Percentiles rank a stretch among this genome's conserved stretches.
phyloP scores from a whole-genome alignment of 53 echinoderm and acorn worm species.

The Temnopleurus reevesii region DNA sequence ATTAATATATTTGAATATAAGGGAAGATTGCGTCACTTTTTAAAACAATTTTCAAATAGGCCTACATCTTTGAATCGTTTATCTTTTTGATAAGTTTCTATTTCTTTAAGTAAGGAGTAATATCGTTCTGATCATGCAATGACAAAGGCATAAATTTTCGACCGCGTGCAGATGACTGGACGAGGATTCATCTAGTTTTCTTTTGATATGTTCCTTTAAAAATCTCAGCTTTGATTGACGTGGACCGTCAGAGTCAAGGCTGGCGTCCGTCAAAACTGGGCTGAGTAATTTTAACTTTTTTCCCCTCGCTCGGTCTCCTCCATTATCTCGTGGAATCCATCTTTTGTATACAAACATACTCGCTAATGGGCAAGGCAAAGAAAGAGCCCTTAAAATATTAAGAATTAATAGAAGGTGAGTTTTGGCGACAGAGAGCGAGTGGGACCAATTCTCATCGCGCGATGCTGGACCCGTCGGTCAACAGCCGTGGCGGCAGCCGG shows the following conservation, averaged over 20 bases:
- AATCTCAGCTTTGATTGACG: conserved; percentile 15
- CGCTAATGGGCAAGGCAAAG: conserved; percentile 43
- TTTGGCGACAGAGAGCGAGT: background rate
- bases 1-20: no score
- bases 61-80: no score
- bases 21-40: no score
- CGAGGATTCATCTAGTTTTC: no score
- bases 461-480: conserved; percentile 22
- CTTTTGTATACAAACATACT: conserved; percentile 56
- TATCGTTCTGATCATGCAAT: no score
- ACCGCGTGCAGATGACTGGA: no score
- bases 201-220: conserved; percentile 12
- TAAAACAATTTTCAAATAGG: no score
- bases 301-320: conserved; percentile 13
- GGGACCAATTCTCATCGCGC: conserved; percentile 1
- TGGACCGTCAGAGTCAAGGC: conserved; percentile 13
- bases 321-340: conserved; percentile 51
- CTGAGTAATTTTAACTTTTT: conserved; percentile 4
- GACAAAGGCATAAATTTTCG: no score
- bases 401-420: background rate
- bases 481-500: conserved; percentile 23
- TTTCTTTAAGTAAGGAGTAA: no score
- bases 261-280: conserved; percentile 43
- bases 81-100: no score
- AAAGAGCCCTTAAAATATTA: background rate